Evolutionary conservation across 2,888 invertebrate species (phyloP), one percentile per base, ranked within the genome.

Genomic region (Neoascia interrupta): DNA sequence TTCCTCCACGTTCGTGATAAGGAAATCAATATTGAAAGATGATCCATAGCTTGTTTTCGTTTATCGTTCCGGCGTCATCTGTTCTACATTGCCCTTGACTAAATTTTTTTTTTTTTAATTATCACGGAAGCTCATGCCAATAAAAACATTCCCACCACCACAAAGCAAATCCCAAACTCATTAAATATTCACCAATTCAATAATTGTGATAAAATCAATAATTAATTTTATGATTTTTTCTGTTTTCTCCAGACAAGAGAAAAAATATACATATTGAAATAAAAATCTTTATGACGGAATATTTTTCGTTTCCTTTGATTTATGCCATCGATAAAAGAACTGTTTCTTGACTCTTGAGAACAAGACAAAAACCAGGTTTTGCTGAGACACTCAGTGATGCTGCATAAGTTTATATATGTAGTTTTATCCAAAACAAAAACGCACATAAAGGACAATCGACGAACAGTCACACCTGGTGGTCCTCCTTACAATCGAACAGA

Each of bases 151-250:
- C 49, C 13, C 34, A 51, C 19, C 8, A 13, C 10, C 47, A 47
- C 26, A 26, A 36, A 36, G 13, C 6, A 3, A 13, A 5, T 5
- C 5, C 5, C 3, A 8, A 13, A 6, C 6, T 3, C 36, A 11
- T 6, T 5, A 31, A 54, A 37, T 37, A 70, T 70, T 53, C 56
- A 66, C 47, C 21, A 53, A 53, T 66, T 31, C 37, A 36, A 70
- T 53, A 70, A 58, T 64, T 70, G 58, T 64, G 56, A 76, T 45
- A 64, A 69, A 75, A 75, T 75, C 68, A 69, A 76, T 76, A 76
- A 70, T 63, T 53, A 64, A 49, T 76, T 76, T 76, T 60, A 76
- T 45, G 70, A 64, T 45, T 58, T 63, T n/a, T n/a, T n/a, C n/a
- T n/a, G n/a, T n/a, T n/a, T n/a, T 53, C 37, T 53, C 16, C 11